Conservation (phyloP, 2,888 invertebrate genomes). For the Drosophila aldrichi region DNA sequence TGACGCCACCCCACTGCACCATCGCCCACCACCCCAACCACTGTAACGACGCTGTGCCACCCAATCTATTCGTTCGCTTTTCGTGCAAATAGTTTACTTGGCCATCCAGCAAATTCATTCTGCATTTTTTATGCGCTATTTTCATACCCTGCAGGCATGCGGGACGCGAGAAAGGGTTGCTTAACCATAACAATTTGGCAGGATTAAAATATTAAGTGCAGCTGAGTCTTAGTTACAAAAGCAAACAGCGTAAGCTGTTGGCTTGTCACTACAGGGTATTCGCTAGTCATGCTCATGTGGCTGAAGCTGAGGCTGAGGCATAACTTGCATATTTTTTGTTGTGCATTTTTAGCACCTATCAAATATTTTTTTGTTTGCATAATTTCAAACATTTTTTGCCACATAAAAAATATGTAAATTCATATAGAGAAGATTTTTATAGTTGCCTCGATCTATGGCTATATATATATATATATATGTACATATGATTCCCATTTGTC, state of each 20-base stretch:
- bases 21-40: background rate
- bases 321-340: background rate
- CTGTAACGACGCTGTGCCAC: background rate
- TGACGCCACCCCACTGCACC: slow-evolving; percentile 12
- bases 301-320: background rate
- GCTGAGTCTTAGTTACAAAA: background rate
- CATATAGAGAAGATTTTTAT: background rate
- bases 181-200: background rate
- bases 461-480: background rate
- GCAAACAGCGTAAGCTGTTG: background rate
- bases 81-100: slow-evolving; percentile 23
- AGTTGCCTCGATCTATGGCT: background rate
- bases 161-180: background rate
- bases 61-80: background rate
- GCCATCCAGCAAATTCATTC: slow-evolving; percentile 31
- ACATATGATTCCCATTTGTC: background rate
- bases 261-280: background rate
- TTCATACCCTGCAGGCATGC: slow-evolving; percentile 16
- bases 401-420: slow-evolving; percentile 3
- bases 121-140: slow-evolving; percentile 21
- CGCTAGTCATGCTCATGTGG: background rate
- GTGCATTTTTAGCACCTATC: slow-evolving; percentile 17
- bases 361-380: slow-evolving; percentile 4
- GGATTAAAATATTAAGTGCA: background rate
- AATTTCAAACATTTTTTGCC: slow-evolving; percentile 1